Base-by-base conservation (phyloP, 92 coral and sea anemone species). In the Siderastrea radians region DNA sequence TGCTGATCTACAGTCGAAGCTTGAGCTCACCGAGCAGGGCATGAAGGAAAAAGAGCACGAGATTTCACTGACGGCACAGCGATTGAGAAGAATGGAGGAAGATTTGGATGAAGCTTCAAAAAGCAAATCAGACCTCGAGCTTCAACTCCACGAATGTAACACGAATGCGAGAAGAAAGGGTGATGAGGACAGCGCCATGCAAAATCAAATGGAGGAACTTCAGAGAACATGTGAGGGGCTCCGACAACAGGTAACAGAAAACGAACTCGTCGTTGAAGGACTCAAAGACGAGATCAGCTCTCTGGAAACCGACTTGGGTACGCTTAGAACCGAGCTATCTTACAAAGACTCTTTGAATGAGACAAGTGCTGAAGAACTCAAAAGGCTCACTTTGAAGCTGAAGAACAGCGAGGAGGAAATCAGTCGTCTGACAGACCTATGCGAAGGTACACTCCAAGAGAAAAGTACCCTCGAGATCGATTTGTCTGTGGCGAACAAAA, bases 271-370 rank as follows among this genome's bases (percentile, higher is more conserved):
- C 49, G 76, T 94, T 65, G 96, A 96, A 78, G 92, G 88, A 79
- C 90, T 97, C 19, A 95, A 90, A 49, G 99, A 95, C 51, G 89
- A 97, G 62, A 90, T 88, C 48, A 90, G 91, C 91, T 92, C 94
- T 16, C 89, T 96, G 26, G 82, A 86, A 16, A 90, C 95, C 19
- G 98, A 95, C 65, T 75, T 93, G 44, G 94, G 93, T 52, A 90
- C 93, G 19, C 84, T 89, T 6, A 91, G 84, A 80, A 93, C 93
- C 12, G 96, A 97, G 74, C 78, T 95, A 3, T 82, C 84, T 49
- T 95, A 92, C 90, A 91, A 80, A 66, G 87, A 93, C 65, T 89
- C 90, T 44, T 75, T 95, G 12, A 82, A 86, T 55, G 98, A 96
- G 87, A 88, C 90, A 80, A 86, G 88, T 59, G 95, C 86, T 63